Evolutionary conservation across 1,140 invertebrate genomes (phyloP).

Genomic region (Drosophila eugracilis): DNA sequence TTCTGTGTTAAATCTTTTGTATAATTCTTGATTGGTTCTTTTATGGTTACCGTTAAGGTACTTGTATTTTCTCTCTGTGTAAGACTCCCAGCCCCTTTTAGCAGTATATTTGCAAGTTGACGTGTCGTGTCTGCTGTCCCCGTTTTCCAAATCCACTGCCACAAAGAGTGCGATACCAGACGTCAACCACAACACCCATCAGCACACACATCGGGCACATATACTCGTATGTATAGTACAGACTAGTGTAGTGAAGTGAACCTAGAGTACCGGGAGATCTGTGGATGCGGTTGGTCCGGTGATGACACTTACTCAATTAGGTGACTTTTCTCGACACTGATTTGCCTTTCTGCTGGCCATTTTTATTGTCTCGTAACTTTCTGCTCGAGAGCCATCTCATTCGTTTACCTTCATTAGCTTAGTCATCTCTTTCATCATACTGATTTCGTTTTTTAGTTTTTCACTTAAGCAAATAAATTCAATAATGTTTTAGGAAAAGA

Average conservation of each 20-base stretch:
- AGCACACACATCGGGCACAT: slow-evolving; percentile 11
- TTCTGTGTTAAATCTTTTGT: too few relatives aligned
- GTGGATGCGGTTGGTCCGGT: slow-evolving; percentile 42
- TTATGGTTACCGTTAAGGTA: too few relatives aligned
- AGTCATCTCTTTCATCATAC: slow-evolving; percentile 8
- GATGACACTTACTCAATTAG: slow-evolving; percentile 80
- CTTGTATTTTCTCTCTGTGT: slow-evolving; percentile 4
- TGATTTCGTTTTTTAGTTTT: slow-evolving; percentile 17
- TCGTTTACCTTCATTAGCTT: slow-evolving; percentile 61
- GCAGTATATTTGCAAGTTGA: slow-evolving; percentile 77
- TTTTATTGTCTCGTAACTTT: slow-evolving; percentile 26
- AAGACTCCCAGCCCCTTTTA: slow-evolving; percentile 4
- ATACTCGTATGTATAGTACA: slow-evolving; percentile 1
- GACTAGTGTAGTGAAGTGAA: slow-evolving; percentile 19
- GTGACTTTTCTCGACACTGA: slow-evolving; percentile 64
- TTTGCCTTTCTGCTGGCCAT: slow-evolving; percentile 63
- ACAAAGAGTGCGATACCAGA: slow-evolving; percentile 43
- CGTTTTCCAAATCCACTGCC: slow-evolving; percentile 51
- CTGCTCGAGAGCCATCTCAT: slow-evolving; percentile 36
- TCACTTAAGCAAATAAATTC: slow-evolving; percentile 10
- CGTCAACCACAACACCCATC: slow-evolving; percentile 46
- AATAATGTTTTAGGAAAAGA: slow-evolving; percentile 1
- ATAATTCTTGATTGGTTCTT: too few relatives aligned
- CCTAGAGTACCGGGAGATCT: slow-evolving; percentile 24
- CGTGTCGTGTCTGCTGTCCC: slow-evolving; percentile 62